Percentiles rank a stretch among this genome's conserved stretches.
These are phyloP conservation scores for Azorinus chamasolen DNA, from an alignment of 2,888 invertebrate genomes.

Conservation along the genomic window DNA sequence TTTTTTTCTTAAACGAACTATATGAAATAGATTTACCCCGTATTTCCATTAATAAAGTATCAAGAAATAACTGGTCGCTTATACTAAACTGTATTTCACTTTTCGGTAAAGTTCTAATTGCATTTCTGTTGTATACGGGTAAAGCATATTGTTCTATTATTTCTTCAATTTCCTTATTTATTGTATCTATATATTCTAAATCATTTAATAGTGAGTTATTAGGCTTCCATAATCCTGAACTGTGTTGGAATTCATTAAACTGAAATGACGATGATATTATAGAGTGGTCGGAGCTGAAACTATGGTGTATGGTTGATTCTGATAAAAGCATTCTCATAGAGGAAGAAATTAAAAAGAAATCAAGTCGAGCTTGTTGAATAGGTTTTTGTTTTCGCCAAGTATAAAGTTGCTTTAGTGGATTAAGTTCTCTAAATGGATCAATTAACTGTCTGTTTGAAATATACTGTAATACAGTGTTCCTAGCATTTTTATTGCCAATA, in stretches of 20 bases:
- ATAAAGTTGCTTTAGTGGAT: conserved; percentile 13
- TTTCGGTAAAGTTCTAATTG: conserved; percentile 4
- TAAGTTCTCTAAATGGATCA: conserved; percentile 30
- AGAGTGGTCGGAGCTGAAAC: conserved; percentile 44
- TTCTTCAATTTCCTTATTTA: conserved; percentile 23
- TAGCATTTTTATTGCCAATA: conserved; percentile 17
- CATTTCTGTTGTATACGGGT: conserved; percentile 17
- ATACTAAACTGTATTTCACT: conserved; percentile 29
- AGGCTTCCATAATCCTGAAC: conserved; percentile 33
- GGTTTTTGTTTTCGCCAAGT: conserved; percentile 41
- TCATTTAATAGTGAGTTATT: conserved; percentile 36
- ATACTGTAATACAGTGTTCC: conserved; percentile 10
- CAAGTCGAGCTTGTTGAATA: conserved; percentile 40
- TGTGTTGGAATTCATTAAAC: conserved; percentile 20
- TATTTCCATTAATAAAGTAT: conserved; percentile 16
- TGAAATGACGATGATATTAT: conserved; percentile 8
- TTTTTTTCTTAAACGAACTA: too few relatives aligned
- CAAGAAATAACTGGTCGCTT: conserved; percentile 18
- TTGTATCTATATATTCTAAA: conserved; percentile 21
- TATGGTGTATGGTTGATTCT: conserved; percentile 9
- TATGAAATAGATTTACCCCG: too few relatives aligned
- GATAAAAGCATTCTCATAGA: conserved; percentile 7
- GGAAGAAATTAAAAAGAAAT: conserved; percentile 30
- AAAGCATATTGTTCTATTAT: conserved; percentile 30
- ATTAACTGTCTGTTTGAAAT: conserved; percentile 6